phyloP scores from a whole-genome alignment of 2,888 invertebrate species.

The Agrochola lychnidis region DNA sequence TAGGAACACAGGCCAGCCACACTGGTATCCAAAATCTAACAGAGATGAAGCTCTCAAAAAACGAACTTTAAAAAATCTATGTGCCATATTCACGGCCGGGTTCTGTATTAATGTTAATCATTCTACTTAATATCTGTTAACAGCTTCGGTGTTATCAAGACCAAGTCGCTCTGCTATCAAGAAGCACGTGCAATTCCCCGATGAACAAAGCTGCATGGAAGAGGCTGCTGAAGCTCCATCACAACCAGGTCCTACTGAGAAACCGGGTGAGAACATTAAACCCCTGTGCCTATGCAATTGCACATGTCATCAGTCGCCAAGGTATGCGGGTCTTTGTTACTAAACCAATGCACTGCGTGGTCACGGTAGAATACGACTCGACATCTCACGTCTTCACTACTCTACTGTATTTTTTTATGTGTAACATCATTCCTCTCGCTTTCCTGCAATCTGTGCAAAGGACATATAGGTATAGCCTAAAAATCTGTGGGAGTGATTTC shows the following conservation, averaged over 20 bases:
- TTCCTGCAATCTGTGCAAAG: too few species aligned
- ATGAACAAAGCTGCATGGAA: constrained; percentile 88
- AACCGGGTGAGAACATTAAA: constrained; percentile 76
- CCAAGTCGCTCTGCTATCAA: constrained; percentile 87
- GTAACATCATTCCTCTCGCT: too few species aligned
- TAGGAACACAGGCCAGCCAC: neutral
- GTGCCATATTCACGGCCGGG: neutral
- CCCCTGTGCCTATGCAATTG: constrained; percentile 5
- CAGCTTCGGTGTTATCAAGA: constrained; percentile 87
- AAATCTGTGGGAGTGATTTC: too few species aligned
- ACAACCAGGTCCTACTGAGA: constrained; percentile 69
- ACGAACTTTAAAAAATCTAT: neutral
- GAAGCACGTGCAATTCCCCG: constrained; percentile 94
- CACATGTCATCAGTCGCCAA: constrained; percentile 10
- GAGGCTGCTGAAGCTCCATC: constrained; percentile 76
- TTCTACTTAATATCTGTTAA: constrained; percentile 21
- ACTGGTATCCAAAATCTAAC: neutral
- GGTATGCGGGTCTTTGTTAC: constrained; percentile 34
- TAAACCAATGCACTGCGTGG: constrained; percentile 42
- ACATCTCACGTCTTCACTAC: constrained; percentile 6
- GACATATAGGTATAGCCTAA: too few species aligned
- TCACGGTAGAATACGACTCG: constrained; percentile 35
- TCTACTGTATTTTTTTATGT: constrained; percentile 4
- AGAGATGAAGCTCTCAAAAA: neutral
- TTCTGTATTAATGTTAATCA: neutral